These are phyloP conservation scores for Hyla sarda DNA, from an alignment of 2,113 vertebrate genomes.

Conservation along the genomic window DNA sequence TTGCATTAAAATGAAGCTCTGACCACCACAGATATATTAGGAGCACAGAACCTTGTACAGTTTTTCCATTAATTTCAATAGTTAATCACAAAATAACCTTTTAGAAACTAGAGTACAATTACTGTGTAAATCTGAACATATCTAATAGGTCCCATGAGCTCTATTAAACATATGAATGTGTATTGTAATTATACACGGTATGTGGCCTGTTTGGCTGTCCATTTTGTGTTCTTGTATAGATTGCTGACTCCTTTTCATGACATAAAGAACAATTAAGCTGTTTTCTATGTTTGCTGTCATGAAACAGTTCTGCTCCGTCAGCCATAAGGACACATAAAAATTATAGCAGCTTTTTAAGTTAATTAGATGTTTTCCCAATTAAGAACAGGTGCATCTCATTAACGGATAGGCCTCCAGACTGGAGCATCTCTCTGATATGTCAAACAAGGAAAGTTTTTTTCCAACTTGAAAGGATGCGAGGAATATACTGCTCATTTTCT, in stretches of 20 bases:
- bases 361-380: constrained; percentile 40
- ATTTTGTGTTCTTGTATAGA: neutral
- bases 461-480: neutral
- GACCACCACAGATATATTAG: neutral
- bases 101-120: neutral
- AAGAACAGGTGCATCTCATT: constrained; percentile 36
- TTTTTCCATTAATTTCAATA: neutral
- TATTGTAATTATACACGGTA: neutral
- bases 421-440: neutral
- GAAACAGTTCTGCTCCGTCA: constrained; percentile 6
- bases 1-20: neutral
- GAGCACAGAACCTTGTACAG: neutral
- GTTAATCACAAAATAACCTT: neutral
- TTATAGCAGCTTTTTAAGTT: constrained; percentile 23
- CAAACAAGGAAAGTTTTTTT: neutral
- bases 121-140: neutral
- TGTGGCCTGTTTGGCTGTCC: neutral
- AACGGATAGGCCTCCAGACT: constrained; percentile 2
- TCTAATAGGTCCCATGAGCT: neutral
- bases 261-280: constrained; percentile 7
- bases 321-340: constrained; percentile 24
- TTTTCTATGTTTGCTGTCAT: constrained; percentile 15
- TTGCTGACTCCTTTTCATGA: neutral
- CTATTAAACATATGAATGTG: neutral
- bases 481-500: neutral